Conservation (phyloP, 92 coral and sea anemone species). For the Bergia puertoricense region DNA sequence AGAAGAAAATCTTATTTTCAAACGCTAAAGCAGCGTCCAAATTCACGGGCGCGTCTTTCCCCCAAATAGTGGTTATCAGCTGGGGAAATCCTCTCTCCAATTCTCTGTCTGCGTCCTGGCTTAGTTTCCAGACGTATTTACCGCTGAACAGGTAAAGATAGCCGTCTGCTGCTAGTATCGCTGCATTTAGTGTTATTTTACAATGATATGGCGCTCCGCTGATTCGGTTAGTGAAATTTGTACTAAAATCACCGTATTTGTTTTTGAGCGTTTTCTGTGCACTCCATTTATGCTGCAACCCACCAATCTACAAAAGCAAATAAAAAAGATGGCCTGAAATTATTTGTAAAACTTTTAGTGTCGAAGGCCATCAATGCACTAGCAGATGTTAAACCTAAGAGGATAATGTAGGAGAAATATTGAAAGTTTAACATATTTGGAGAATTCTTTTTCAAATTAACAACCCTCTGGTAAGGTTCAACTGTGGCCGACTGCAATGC, state of each 20-base stretch:
- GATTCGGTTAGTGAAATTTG: background rate
- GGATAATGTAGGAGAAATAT: background rate
- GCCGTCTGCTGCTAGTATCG: conserved; percentile 13
- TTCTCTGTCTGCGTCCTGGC: background rate
- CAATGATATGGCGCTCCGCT: conserved; percentile 5
- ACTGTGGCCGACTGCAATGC: too few species aligned
- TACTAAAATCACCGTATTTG: background rate
- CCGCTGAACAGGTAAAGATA: conserved; percentile 8
- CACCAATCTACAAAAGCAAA: background rate
- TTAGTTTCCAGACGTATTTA: conserved; percentile 17
- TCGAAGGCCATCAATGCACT: background rate
- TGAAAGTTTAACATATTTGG: background rate
- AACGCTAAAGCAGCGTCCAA: background rate
- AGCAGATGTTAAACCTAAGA: background rate
- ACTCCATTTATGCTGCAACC: background rate
- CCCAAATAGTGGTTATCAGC: background rate
- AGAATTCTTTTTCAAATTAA: too few species aligned
- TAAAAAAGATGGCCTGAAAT: background rate
- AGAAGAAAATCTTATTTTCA: conserved; percentile 1
- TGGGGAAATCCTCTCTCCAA: conserved; percentile 16
- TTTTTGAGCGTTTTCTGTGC: too few species aligned
- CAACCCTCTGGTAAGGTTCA: too few species aligned
- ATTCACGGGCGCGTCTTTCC: background rate
- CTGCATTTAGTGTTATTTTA: conserved; percentile 5
- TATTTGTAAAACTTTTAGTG: background rate